These are phyloP conservation scores for Dendroctonus valens DNA, from an alignment of 1,140 invertebrate genomes.

Conservation along the genomic window DNA sequence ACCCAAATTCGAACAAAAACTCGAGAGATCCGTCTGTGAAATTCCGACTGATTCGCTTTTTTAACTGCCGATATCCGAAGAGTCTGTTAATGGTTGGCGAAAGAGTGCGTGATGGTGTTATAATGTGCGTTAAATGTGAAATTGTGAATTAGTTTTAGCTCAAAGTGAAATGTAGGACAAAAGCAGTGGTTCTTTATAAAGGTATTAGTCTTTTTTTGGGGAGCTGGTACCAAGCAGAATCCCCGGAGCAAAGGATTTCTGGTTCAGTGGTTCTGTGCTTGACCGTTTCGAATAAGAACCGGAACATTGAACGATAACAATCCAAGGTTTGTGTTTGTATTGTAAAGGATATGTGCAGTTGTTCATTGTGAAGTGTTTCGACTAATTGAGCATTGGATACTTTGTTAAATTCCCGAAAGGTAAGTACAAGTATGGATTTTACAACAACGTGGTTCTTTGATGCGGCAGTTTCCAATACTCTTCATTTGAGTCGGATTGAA, in stretches of 20 bases:
- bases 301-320: slow-evolving; percentile 16
- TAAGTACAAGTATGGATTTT: no score
- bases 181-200: no score
- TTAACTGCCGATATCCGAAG: background rate
- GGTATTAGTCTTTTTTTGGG: no score
- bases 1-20: slow-evolving; percentile 14
- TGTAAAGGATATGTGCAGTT: slow-evolving; percentile 5
- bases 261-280: slow-evolving; percentile 23
- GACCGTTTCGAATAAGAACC: slow-evolving; percentile 20
- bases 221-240: background rate
- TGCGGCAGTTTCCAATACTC: no score
- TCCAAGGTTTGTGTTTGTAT: slow-evolving; percentile 24
- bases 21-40: slow-evolving; percentile 9
- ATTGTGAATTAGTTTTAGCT: no score
- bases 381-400: no score
- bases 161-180: no score
- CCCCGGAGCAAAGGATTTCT: slow-evolving; percentile 16
- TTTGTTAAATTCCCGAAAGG: no score
- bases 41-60: background rate
- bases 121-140: no score
- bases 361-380: background rate
- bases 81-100: background rate
- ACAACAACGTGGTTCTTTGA: no score
- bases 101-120: background rate
- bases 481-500: no score